phyloP scores from a whole-genome alignment of 2,797 vertebrate genomes.

The Syngnathus rostellatus region DNA sequence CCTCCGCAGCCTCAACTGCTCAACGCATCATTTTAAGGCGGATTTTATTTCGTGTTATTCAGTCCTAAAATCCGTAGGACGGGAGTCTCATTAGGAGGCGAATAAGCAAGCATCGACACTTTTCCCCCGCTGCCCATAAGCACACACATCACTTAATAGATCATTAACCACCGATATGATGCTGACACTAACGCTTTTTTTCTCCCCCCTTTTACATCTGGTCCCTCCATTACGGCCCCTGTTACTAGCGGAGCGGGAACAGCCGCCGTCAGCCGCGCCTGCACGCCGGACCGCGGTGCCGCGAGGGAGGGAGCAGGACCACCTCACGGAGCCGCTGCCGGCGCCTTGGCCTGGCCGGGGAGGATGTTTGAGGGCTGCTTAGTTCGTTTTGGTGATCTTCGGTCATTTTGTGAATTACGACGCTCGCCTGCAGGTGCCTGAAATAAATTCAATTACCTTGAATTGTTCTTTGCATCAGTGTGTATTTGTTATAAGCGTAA shows the following conservation, averaged over 20 bases:
- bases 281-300: conserved; percentile 37
- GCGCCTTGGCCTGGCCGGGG: conserved; percentile 46
- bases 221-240: conserved; percentile 67
- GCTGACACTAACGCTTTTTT: conserved; percentile 72
- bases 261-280: conserved; percentile 59
- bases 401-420: conserved; percentile 27
- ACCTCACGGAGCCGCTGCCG: conserved; percentile 52
- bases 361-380: conserved; percentile 27
- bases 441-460: neutral
- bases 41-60: conserved; percentile 78
- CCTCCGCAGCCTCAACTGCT: conserved; percentile 62
- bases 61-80: conserved; percentile 81
- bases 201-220: conserved; percentile 49
- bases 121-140: conserved; percentile 77
- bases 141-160: conserved; percentile 78
- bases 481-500: too few species aligned
- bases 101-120: conserved; percentile 80
- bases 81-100: conserved; percentile 73
- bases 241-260: conserved; percentile 64
- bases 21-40: conserved; percentile 69
- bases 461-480: neutral
- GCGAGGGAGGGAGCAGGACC: neutral
- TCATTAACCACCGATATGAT: conserved; percentile 83
- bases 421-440: conserved; percentile 1
- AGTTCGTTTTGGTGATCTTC: conserved; percentile 11